Evolutionary conservation across 1,140 invertebrate genomes (phyloP).

Genomic region (Zaprionus taronus): DNA sequence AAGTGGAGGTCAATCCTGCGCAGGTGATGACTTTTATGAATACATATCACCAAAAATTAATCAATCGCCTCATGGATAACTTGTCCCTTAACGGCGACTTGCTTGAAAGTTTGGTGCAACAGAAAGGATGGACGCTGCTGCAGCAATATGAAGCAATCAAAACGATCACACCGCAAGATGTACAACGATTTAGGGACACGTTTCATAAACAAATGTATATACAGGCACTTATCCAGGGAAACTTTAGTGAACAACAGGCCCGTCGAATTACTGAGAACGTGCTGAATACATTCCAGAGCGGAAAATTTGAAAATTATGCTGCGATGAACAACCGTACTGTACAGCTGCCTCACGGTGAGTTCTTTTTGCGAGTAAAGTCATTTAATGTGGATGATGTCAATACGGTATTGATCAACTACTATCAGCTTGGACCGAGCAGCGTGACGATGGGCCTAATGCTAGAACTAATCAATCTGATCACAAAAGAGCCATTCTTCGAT

Average conservation of each 20-base stretch:
- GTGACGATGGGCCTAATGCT: slow-evolving; percentile 88
- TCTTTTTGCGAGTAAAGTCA: slow-evolving; percentile 87
- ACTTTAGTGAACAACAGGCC: slow-evolving; percentile 87
- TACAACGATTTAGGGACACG: slow-evolving; percentile 40
- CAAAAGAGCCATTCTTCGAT: slow-evolving; percentile 95
- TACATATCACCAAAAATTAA: slow-evolving; percentile 87
- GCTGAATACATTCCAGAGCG: slow-evolving; percentile 69
- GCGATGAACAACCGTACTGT: slow-evolving; percentile 61
- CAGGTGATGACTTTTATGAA: slow-evolving; percentile 88
- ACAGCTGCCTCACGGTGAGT: slow-evolving; percentile 88
- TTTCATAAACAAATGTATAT: slow-evolving; percentile 59
- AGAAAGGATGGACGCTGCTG: slow-evolving; percentile 42
- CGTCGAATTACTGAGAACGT: slow-evolving; percentile 84
- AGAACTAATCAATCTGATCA: slow-evolving; percentile 90
- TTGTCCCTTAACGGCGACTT: slow-evolving; percentile 88
- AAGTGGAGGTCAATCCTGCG: slow-evolving; percentile 85
- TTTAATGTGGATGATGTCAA: slow-evolving; percentile 91
- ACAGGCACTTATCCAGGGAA: slow-evolving; percentile 79
- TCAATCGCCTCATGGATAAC: slow-evolving; percentile 90
- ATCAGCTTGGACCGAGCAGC: slow-evolving; percentile 90
- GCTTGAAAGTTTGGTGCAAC: slow-evolving; percentile 86
- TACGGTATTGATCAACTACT: slow-evolving; percentile 94
- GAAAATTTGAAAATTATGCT: slow-evolving; percentile 54
- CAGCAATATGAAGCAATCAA: slow-evolving; percentile 55
- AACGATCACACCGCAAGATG: slow-evolving; percentile 40